Percentiles rank a stretch among this genome's conserved stretches.
phyloP scores from a whole-genome alignment of 2,113 vertebrate genomes.

The Sclerurus mexicanus region DNA sequence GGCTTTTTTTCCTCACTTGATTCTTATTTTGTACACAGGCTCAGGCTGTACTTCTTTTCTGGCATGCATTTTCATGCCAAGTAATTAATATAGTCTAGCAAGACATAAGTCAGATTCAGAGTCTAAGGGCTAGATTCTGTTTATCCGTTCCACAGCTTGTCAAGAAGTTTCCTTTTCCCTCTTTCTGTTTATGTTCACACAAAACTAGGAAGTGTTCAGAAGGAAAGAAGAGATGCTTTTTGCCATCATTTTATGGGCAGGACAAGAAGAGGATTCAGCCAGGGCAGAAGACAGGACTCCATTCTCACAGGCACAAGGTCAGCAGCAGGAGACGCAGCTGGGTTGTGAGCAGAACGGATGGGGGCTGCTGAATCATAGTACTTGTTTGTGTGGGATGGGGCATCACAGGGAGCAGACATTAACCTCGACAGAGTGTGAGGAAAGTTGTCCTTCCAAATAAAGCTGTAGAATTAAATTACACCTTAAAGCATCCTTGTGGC shows the following conservation, averaged over 20 bases:
- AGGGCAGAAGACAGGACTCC: neutral
- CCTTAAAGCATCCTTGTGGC: neutral
- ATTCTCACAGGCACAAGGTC: rapidly evolving
- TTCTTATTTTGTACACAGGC: neutral
- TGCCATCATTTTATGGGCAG: neutral
- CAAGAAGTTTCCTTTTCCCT: neutral
- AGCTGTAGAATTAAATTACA: neutral
- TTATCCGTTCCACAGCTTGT: neutral
- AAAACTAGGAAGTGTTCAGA: neutral
- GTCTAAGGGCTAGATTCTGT: neutral
- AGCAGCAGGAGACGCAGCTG: neutral
- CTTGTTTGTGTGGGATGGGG: neutral
- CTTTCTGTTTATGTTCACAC: neutral
- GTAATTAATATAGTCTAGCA: neutral
- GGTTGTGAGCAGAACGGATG: neutral
- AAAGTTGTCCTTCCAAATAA: neutral
- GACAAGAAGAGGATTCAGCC: neutral
- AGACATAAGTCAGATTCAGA: neutral
- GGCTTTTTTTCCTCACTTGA: neutral
- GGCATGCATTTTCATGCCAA: neutral
- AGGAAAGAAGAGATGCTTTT: neutral
- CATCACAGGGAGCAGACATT: neutral
- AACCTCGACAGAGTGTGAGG: rapidly evolving
- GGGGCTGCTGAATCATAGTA: rapidly evolving
- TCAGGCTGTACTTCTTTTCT: neutral